Evolutionary conservation across 2,113 vertebrate species (phyloP), one percentile per base, ranked within the genome.

Genomic region (Megaptera novaeangliae): DNA sequence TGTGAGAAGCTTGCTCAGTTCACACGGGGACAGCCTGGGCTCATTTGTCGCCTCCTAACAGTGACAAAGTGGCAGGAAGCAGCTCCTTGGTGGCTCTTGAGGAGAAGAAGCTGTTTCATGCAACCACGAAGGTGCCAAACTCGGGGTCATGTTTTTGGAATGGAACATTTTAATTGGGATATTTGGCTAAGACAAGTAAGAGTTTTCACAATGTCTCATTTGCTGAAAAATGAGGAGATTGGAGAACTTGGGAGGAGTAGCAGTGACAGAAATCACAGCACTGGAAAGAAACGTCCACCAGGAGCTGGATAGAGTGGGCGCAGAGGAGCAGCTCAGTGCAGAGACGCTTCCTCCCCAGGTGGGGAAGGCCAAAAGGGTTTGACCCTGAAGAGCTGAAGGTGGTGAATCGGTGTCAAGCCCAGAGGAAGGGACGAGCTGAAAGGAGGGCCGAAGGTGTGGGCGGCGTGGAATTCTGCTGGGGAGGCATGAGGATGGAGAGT

Each of bases 91-190:
- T 31, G 44, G 31, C 36, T 6, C 0, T 13, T 5, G 15, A 52
- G 36, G 15, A 31, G 25, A 78, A 29, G 59, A 95, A 87, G 96
- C 91, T 94, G 95, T 13, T 71, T n/a, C 29, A 2, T 41, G 68
- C 46, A 64, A 6, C 64, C 55, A 46, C 0, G 1, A 85, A 95
- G 49, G 49, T 96, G 97, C 97, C 96, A 90, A 41, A 36, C 59
- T 39, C 29, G 57, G 69, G 57, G 72, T 97, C 88, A n/a, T 59
- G 87, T 15, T 92, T 41, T 31, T 44, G 57, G 96, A 95, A 94
- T 66, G 95, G 87, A 86, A 97, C 75, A 57, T 96, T 95, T 96
- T 89, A 84, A 96, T 52, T 80, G 68, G 75, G 90, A 96, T 93
- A 63, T 80, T 95, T 61, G 75, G 77, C 63, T 82, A 63, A 93